Base-by-base conservation (phyloP, 2,797 vertebrate genomes). In the Benthosema pterotum region DNA sequence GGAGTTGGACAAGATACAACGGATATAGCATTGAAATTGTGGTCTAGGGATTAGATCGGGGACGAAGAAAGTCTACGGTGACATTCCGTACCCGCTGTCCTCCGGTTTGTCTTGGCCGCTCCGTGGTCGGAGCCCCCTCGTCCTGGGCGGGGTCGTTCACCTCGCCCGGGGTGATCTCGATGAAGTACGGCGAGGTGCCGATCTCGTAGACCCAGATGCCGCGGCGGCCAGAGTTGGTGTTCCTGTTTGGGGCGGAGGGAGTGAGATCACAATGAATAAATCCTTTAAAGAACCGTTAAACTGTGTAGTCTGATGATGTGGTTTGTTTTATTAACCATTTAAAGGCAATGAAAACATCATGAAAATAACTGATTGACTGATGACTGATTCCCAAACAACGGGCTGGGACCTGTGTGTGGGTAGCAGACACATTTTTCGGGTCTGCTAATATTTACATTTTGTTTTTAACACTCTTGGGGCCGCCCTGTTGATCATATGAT, bases 131-230 rank as follows among this genome's bases (percentile, higher is more conserved):
- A 5, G 53, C 61, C 12, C 52, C 11, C 0, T 22, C 18, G 50
- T 53, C 56, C 28, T 66, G 65, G 1, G 65, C 50, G 0, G 22
- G 46, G 4, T 17, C 2, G 0, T 56, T 13, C 17, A 77, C 75
- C 15, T 52, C 38, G 14, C 92, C 91, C 0, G 91, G 72, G 11
- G 48, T 67, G 38, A 93, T 62, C 1, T 42, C 57, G 15, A 25
- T 47, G 50, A 93, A 90, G 8, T 75, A 4, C 0, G 74, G 67
- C 0, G 74, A 85, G 4, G 92, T 83, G 18, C 95, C 94, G 0
- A 97, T 93, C 83, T 97, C 91, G 0, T 94, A 98, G 9, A 96
- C 94, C 96, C 96, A 98, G 57, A 95, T 61, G 0, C 96, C 96
- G 13, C 49, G 85, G 42, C 57, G 85, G 47, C 94, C 96, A 1